Conservation (phyloP, 1,140 invertebrate genomes). For the Teleogryllus occipitalis region DNA sequence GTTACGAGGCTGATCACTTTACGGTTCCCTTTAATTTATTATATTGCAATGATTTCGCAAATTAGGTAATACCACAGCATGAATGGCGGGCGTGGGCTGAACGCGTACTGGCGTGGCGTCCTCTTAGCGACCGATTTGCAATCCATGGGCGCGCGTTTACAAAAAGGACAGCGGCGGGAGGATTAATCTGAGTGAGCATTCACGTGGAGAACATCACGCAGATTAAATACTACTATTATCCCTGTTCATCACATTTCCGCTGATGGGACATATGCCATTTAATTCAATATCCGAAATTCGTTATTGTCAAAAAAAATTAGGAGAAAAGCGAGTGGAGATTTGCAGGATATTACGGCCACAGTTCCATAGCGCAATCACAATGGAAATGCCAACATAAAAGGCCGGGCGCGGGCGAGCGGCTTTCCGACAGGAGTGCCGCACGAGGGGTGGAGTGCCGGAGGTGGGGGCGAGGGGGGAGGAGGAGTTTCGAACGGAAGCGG, state of each 20-base stretch:
- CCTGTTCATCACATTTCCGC: constrained; percentile 3
- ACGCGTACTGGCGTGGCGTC: too few species aligned
- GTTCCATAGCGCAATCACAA: not conserved
- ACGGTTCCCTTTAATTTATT: too few species aligned
- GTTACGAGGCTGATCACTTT: too few species aligned
- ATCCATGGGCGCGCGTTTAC: too few species aligned
- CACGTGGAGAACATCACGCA: not conserved
- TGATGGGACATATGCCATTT: not conserved
- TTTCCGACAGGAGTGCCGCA: not conserved
- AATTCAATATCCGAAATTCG: not conserved
- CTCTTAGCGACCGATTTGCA: too few species aligned
- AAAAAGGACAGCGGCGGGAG: not conserved
- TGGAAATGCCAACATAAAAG: not conserved
- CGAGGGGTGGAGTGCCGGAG: too few species aligned
- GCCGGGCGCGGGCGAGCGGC: too few species aligned
- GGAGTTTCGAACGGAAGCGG: too few species aligned
- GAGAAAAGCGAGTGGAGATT: not conserved
- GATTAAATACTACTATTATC: not conserved
- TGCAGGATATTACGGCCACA: not conserved
- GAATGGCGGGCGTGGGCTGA: too few species aligned
- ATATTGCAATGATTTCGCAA: too few species aligned
- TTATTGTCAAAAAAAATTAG: not conserved
- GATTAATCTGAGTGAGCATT: not conserved
- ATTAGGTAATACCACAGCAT: too few species aligned
- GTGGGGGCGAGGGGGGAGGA: too few species aligned